A percentile compares a stretch with the other conserved stretches of the same genome.
These are phyloP conservation scores for Haliaeetus leucogaster DNA, from an alignment of 2,113 vertebrate species.

Conservation along the genomic window DNA sequence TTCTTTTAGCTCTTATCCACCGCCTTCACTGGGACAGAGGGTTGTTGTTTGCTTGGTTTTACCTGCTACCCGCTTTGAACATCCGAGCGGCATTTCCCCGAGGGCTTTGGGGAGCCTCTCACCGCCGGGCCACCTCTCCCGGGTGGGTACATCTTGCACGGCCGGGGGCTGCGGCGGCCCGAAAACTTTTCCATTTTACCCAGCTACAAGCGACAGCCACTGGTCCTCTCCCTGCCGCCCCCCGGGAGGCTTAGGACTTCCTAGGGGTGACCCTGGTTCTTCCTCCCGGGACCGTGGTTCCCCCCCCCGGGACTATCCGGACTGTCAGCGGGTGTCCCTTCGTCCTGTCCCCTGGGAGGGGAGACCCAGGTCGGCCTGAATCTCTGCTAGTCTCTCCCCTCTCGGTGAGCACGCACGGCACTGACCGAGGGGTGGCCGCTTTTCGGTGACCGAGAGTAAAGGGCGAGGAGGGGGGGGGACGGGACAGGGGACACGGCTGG, in stretches of 20 bases:
- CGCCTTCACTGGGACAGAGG: fast-evolving
- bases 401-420: not conserved
- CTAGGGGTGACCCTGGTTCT: not conserved
- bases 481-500: too few relatives aligned
- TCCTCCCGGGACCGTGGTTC: too few relatives aligned
- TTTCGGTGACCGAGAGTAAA: not conserved
- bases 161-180: too few relatives aligned
- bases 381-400: not conserved
- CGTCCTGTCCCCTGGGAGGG: not conserved
- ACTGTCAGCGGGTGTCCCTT: not conserved
- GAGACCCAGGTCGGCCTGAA: not conserved
- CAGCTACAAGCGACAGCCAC: not conserved
- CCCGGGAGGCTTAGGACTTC: not conserved
- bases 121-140: too few relatives aligned
- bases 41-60: not conserved
- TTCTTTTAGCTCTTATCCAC: not conserved
- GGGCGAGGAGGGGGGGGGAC: too few relatives aligned
- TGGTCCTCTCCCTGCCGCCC: not conserved
- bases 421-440: not conserved
- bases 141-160: fast-evolving
- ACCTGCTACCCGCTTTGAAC: not conserved
- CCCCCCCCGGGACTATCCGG: fast-evolving
- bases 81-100: fast-evolving
- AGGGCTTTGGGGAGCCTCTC: not conserved
- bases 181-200: too few relatives aligned